Conservation (phyloP, 2,113 vertebrate species). For the Penelope pileata region DNA sequence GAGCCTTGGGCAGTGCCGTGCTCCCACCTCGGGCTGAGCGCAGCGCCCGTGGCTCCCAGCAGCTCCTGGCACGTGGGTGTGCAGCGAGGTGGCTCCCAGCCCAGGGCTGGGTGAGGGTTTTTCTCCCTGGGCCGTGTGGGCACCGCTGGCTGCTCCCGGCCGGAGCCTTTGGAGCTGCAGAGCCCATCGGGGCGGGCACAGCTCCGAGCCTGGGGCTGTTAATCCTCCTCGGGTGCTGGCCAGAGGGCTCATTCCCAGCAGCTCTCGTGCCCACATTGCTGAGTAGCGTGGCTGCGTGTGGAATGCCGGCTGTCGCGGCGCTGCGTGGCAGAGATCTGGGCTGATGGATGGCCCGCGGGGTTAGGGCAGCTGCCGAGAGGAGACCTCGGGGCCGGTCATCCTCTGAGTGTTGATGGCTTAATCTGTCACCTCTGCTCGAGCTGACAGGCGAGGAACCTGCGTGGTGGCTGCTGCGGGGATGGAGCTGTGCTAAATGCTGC, state of each 20-base stretch:
- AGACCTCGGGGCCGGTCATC: neutral
- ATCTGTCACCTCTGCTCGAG: neutral
- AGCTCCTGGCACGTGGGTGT: neutral
- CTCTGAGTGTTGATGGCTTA: neutral
- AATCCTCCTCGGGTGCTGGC: neutral
- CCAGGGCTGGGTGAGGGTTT: neutral
- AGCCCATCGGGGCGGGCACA: neutral
- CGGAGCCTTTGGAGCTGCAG: neutral
- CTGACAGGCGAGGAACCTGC: neutral
- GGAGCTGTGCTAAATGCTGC: neutral
- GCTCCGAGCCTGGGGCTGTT: neutral
- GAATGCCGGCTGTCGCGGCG: neutral
- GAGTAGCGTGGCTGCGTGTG: neutral
- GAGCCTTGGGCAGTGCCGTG: neutral
- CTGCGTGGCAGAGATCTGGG: neutral
- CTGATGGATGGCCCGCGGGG: neutral
- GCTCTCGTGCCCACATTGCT: accelerated
- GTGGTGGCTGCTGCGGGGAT: accelerated
- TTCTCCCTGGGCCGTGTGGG: neutral
- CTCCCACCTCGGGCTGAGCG: accelerated
- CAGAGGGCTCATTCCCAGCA: neutral
- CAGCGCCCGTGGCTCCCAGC: accelerated
- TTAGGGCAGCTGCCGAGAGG: neutral
- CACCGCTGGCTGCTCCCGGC: too few species aligned
- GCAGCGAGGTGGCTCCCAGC: neutral